Evolutionary conservation across 2,888 invertebrate genomes (phyloP).

Genomic region (Lysandra bellargus): DNA sequence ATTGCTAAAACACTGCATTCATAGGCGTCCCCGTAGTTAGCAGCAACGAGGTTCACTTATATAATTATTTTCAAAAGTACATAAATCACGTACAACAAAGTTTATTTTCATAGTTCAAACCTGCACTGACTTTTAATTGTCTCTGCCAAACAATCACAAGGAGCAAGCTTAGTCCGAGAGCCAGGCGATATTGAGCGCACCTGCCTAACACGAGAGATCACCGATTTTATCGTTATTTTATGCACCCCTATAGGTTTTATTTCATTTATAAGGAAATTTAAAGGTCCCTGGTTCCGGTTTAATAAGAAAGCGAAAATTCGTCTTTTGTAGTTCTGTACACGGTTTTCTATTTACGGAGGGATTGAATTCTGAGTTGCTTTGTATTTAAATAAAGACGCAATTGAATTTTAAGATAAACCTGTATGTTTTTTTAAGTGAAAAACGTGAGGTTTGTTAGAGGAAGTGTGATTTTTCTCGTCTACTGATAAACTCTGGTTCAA

Average conservation of each 20-base stretch:
- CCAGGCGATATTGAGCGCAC: conserved; percentile 37
- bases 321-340: conserved; percentile 11
- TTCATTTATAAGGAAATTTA: conserved; percentile 55
- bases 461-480: not conserved
- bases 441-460: not conserved
- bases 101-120: not conserved
- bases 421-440: conserved; percentile 1
- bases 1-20: no score
- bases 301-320: conserved; percentile 49
- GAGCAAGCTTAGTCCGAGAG: not conserved
- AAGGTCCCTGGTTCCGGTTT: conserved; percentile 62
- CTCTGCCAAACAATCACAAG: not conserved
- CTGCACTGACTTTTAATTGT: not conserved
- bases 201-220: conserved; percentile 45
- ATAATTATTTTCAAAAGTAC: not conserved
- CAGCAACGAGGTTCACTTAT: no score
- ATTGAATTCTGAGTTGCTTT: not conserved
- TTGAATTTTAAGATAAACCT: not conserved
- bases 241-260: conserved; percentile 67
- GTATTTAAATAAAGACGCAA: conserved; percentile 7
- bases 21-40: no score
- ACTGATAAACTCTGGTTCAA: not conserved
- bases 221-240: conserved; percentile 69
- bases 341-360: conserved; percentile 19
- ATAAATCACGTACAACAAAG: not conserved